Evolutionary conservation across 2,797 vertebrate species (phyloP).

Genomic region (Ara ararauna): DNA sequence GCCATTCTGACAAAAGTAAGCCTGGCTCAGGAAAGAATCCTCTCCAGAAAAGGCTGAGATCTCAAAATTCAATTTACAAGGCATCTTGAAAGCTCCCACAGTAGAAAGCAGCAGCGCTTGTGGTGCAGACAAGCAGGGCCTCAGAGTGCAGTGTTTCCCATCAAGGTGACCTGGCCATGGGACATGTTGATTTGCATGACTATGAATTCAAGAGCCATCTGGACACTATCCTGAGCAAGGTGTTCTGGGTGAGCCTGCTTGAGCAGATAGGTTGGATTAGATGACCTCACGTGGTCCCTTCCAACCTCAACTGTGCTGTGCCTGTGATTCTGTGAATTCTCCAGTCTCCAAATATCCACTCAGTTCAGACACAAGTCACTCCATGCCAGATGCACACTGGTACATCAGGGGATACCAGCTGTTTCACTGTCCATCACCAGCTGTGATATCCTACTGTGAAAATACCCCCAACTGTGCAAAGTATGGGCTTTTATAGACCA

Average conservation of each 20-base stretch:
- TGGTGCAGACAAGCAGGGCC: not conserved
- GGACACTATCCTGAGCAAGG: not conserved
- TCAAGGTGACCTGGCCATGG: accelerated
- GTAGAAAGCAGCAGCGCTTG: not conserved
- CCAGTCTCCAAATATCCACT: not conserved
- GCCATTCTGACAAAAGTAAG: not conserved
- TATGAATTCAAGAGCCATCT: not conserved
- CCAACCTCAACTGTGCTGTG: not conserved
- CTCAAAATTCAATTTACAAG: not conserved
- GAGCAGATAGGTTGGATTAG: not conserved
- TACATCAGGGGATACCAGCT: not conserved
- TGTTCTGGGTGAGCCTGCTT: not conserved
- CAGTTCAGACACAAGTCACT: not conserved
- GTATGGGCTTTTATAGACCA: accelerated
- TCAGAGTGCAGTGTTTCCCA: not conserved
- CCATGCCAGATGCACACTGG: not conserved
- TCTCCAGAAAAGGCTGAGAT: not conserved
- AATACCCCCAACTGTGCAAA: accelerated
- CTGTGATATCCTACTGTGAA: accelerated
- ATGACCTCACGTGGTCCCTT: not conserved
- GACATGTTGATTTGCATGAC: not conserved
- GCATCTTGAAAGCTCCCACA: not conserved
- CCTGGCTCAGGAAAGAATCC: not conserved
- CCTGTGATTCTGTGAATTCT: not conserved
- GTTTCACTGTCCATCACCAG: not conserved